phyloP scores from a whole-genome alignment of 2,888 invertebrate genomes.

The Ptychoptera contaminata region DNA sequence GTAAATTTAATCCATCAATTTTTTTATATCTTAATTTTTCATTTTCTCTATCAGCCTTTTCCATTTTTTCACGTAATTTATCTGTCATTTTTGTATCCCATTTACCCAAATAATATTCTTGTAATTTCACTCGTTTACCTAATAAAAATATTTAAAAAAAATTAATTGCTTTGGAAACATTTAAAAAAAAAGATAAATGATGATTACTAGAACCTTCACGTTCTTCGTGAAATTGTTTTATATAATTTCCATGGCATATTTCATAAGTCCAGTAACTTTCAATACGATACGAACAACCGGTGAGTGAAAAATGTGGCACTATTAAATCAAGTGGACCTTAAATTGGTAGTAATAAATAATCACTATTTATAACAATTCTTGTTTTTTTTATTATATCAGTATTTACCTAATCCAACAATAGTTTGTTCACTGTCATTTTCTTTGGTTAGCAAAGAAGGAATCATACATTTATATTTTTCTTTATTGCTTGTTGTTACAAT shows the following conservation, averaged over 20 bases:
- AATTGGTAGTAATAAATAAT: neutral
- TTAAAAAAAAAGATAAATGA: neutral
- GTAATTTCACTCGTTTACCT: slow-evolving; percentile 63
- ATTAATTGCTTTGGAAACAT: neutral
- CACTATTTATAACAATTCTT: neutral
- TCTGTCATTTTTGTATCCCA: slow-evolving; percentile 51
- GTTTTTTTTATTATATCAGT: neutral
- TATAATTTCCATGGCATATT: slow-evolving; percentile 80
- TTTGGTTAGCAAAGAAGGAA: slow-evolving; percentile 37
- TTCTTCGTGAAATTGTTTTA: slow-evolving; percentile 92
- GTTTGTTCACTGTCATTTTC: slow-evolving; percentile 22
- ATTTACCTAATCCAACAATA: slow-evolving; percentile 9
- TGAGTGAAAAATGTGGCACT: slow-evolving; percentile 56
- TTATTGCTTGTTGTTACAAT: slow-evolving; percentile 57
- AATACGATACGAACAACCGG: slow-evolving; percentile 69
- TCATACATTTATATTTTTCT: slow-evolving; percentile 67
- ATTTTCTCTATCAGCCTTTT: slow-evolving; percentile 31
- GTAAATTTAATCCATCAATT: slow-evolving; percentile 76
- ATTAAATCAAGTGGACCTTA: slow-evolving; percentile 58
- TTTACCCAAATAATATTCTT: slow-evolving; percentile 73
- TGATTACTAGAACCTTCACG: slow-evolving; percentile 44
- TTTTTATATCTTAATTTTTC: slow-evolving; percentile 48
- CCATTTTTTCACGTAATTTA: slow-evolving; percentile 36
- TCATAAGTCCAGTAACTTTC: slow-evolving; percentile 96
- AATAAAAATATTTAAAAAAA: slow-evolving; percentile 12